Evolutionary conservation across 1,140 invertebrate genomes (phyloP), one percentile per base, ranked within the genome.

Genomic region (Bursaphelenchus mucronatus): DNA sequence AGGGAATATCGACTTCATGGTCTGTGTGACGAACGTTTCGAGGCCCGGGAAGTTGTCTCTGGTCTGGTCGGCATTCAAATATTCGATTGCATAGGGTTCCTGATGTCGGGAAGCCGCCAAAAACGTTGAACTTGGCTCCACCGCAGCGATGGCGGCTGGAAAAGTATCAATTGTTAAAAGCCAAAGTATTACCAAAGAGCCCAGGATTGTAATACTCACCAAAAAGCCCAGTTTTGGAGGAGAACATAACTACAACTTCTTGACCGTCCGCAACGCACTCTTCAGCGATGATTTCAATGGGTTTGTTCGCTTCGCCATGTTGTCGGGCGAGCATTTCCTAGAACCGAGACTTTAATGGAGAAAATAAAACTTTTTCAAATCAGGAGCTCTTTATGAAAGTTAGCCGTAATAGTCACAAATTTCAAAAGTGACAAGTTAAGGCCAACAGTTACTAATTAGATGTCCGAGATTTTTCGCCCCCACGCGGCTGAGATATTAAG

Each of bases 181-280:
- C 1, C 15, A 64, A 6, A 49, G 2, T 15, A 44, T 51, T 39
- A 75, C 70, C 70, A n/a, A 72, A 68, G 41, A 72, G 54, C 19
- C 70, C 70, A n/a, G 58, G n/a, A n/a, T n/a, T n/a, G n/a, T 6
- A 49, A 2, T 15, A 44, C 67, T 51, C 41, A 75, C 70, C 70
- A n/a, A 72, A 68, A 21, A 72, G 54, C 19, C 70, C 70, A n/a
- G 58, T 63, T 47, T 52, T 70, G 10, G 40, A 43, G 8, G 70
- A 72, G 40, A 47, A 75, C 40, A 72, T 55, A 11, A 67, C 74
- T 19, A 74, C 54, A 55, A 72, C 75, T 55, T 72, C 70, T 44
- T 69, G 57, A 13, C 70, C 73, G 52, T 74, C 68, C 39, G 56
- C 19, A n/a, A 72, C 51, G 50, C 72, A 72, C 59, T 72, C 70